Base-by-base conservation (phyloP, 1,140 invertebrate species). In the Drosophila paulistorum region DNA sequence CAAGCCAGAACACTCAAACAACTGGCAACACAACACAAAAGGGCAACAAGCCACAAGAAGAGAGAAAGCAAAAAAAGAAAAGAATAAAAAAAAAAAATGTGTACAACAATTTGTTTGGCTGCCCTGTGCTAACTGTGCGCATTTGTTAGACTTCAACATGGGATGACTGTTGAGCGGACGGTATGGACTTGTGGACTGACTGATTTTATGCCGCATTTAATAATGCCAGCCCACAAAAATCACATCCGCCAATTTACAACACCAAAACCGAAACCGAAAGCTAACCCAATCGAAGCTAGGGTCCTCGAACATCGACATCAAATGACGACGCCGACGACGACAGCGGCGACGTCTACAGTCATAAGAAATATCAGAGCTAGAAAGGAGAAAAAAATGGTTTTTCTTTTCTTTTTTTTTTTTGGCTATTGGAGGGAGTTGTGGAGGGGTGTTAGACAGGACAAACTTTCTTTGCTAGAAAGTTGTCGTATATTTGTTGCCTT, bases 401-500 rank as follows among this genome's bases (percentile, higher is more conserved):
- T 51, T 51, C 45, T 51, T 51, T 20, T 51, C 20, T 23, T 20
- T 9, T 14, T 2, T 11, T 23, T 51, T 51, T 51, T 51, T 51
- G 17, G 9, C 11, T 51, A 5, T 51, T 23, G 0, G 9, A 11
- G 17, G 45, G 17, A 4, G 45, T 20, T 11, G 10, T 9, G 45
- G 45, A 23, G 20, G 17, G 45, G 20, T 51, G 20, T 14, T 45
- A 45, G 42, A 39, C 67, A 82, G 79, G 84, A 89, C 84, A 89
- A 89, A 89, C 77, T 67, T 67, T 51, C 45, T 87, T 87, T 81
- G 68, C 71, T 72, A 85, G 74, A 90, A 89, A 89, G 84, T 89
- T 89, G 84, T 89, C 84, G 81, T 89, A 79, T 89, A 89, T 89
- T 89, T 89, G 84, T 89, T 89, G 84, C 84, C 84, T 89, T 89